Conservation (phyloP, 2,113 vertebrate species). For the Theropithecus gelada region DNA sequence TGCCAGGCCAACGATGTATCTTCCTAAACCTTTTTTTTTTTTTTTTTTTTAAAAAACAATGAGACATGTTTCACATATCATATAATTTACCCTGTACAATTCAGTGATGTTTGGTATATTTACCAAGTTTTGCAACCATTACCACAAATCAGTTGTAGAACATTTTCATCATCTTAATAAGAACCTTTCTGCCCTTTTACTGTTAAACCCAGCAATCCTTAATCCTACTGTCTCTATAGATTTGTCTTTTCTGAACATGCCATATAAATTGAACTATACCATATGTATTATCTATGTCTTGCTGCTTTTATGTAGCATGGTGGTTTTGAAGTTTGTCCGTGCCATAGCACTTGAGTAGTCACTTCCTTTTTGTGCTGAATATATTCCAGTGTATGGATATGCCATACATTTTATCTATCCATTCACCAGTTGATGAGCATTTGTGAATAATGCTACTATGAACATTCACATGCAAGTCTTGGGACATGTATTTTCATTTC, state of each 20-base stretch:
- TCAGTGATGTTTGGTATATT: background rate
- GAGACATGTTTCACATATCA: background rate
- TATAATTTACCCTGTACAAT: background rate
- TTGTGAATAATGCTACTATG: background rate
- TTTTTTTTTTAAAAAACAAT: background rate
- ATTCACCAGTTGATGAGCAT: background rate
- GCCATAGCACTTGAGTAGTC: background rate
- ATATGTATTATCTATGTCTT: background rate
- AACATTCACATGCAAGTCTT: background rate
- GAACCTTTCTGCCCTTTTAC: background rate
- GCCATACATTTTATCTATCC: background rate
- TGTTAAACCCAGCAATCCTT: background rate
- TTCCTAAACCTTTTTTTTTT: background rate
- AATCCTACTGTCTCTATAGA: background rate
- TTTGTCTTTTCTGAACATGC: constrained; percentile 14
- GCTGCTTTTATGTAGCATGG: background rate
- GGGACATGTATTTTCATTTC: background rate
- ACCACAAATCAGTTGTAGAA: background rate
- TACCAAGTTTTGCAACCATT: background rate
- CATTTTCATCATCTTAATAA: background rate
- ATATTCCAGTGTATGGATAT: background rate
- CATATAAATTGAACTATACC: background rate
- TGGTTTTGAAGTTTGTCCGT: background rate
- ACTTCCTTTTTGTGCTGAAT: background rate
- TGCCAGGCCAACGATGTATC: background rate